Base-by-base conservation (phyloP, 1,140 invertebrate genomes). In the Sycophila sp. region DNA sequence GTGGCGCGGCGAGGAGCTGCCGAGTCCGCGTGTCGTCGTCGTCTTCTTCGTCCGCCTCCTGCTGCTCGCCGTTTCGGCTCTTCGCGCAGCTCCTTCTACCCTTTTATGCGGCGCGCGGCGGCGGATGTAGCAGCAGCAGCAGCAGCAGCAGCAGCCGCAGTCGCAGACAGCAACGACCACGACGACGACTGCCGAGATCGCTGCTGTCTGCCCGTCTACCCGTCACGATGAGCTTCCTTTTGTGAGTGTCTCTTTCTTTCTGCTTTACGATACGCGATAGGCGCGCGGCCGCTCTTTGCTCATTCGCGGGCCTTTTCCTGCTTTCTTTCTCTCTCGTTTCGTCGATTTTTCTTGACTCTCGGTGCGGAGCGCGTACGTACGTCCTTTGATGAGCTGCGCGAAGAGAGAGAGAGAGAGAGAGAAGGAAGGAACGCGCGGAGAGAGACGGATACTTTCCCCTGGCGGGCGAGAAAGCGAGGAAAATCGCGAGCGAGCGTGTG, bases 151-250 rank as follows among this genome's bases (percentile, higher is more conserved):
- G 42, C 24, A 26, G 47, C 11, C 28, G 24, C 51, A 28, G 28
- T 30, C 15, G 15, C 15, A 15, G 15, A 28, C 51, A 28, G 6
- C 62, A 26, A 17, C 51, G 36, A 66, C 49, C 11, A 30, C 36
- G 51, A 66, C 10, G 49, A 53, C 51, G 38, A 28, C 24, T 42
- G 51, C 64, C 47, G 30, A 19, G 17, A 34, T 56, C 38, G 40
- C 42, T 68, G 40, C 55, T 64, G 45, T 47, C 30, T 6, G 45
- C 19, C 8, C 45, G 62, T 34, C 13, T 68, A 26, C 55, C 66
- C 66, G 45, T 51, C 60, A 71, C 47, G 19, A 71, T 71, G 69
- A 71, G 69, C 69, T 71, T 71, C 53, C 60, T 71, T 36, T 71
- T 71, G 69, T 71, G 42, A 71, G 69, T 70, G 11, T 28, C 17